Percentiles rank a stretch among this genome's conserved stretches.
phyloP scores from a whole-genome alignment of 2,797 vertebrate genomes.

The Bradypodion ventrale region DNA sequence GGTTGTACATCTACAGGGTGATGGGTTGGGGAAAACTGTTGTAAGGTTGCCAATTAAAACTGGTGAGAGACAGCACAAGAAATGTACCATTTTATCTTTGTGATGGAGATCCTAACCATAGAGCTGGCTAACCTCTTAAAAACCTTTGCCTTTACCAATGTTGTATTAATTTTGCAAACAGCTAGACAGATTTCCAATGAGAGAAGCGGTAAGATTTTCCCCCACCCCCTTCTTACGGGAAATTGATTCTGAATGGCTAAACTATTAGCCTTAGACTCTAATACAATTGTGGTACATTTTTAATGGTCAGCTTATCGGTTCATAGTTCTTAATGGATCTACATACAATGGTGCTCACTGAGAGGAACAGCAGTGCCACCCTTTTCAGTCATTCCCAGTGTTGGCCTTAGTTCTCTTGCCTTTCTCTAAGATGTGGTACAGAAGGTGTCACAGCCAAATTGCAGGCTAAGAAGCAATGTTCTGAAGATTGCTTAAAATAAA shows the following conservation, averaged over 20 bases:
- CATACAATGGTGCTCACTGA: conserved; percentile 69
- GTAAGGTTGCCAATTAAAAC: conserved; percentile 77
- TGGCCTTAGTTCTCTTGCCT: conserved; percentile 32
- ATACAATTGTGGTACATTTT: conserved; percentile 75
- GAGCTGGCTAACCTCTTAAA: conserved; percentile 75
- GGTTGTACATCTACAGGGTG: background rate
- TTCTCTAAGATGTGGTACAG: conserved; percentile 53
- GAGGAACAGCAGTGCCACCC: conserved; percentile 66
- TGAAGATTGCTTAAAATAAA: conserved; percentile 49
- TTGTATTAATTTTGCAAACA: conserved; percentile 77
- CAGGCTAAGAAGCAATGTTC: conserved; percentile 45
- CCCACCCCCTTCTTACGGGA: conserved; percentile 79
- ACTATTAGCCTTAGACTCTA: conserved; percentile 81
- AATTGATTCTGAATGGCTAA: conserved; percentile 84
- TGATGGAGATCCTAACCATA: conserved; percentile 78
- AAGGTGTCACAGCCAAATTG: conserved; percentile 57
- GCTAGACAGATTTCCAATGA: conserved; percentile 79
- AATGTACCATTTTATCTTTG: conserved; percentile 80
- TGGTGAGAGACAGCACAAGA: conserved; percentile 84
- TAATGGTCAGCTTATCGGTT: conserved; percentile 75
- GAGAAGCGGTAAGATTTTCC: conserved; percentile 70
- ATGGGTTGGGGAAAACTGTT: conserved; percentile 53
- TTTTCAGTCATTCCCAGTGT: conserved; percentile 58
- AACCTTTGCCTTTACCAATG: conserved; percentile 80
- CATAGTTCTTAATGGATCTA: conserved; percentile 74